These are phyloP conservation scores for Plutomurus gul DNA, from an alignment of 1,140 invertebrate species.

Conservation along the genomic window DNA sequence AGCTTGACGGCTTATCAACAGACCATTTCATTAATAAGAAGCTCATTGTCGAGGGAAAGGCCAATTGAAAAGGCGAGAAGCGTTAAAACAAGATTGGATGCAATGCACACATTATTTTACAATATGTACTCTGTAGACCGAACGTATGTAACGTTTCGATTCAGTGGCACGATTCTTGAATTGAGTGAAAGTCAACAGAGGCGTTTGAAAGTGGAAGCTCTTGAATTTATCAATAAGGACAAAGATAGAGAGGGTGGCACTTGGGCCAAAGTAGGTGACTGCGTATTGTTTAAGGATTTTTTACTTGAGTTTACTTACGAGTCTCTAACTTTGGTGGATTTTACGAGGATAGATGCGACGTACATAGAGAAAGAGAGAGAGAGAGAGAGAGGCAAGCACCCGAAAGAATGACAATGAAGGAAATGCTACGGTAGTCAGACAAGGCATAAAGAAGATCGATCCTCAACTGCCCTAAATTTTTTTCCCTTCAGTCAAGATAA, in stretches of 20 bases:
- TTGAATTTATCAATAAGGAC: neutral
- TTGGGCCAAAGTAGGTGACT: neutral
- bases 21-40: too few species aligned
- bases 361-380: neutral
- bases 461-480: slow-evolving; percentile 26
- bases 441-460: slow-evolving; percentile 27
- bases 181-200: neutral
- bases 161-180: neutral
- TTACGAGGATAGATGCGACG: neutral
- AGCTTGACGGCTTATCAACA: too few species aligned
- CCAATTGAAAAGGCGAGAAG: too few species aligned
- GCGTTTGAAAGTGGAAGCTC: neutral
- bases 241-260: neutral
- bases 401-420: neutral
- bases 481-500: slow-evolving; percentile 17
- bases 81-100: too few species aligned
- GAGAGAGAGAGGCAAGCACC: neutral
- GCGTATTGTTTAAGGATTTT: neutral
- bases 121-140: neutral
- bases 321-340: neutral
- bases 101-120: too few species aligned
- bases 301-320: neutral
- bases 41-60: too few species aligned
- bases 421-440: slow-evolving; percentile 3
- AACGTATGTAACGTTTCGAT: neutral